phyloP scores from a whole-genome alignment of 2,113 vertebrate species.

The Sinocyclocheilus grahami region DNA sequence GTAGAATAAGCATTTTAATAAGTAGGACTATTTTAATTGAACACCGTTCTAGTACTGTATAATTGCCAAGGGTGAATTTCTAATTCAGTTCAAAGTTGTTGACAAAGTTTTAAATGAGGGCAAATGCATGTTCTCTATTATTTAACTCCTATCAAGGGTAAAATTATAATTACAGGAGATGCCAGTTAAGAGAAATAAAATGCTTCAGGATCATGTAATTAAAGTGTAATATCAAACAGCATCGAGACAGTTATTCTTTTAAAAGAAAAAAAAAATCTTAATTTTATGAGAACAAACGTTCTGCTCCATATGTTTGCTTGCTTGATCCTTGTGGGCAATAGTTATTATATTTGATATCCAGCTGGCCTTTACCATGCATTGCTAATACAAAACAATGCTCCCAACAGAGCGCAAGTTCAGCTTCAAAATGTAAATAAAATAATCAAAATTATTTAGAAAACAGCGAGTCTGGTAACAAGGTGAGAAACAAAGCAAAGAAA shows the following conservation, averaged over 20 bases:
- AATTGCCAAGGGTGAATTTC: neutral
- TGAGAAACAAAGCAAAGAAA: neutral
- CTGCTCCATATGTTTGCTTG: neutral
- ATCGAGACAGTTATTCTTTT: neutral
- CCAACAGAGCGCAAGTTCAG: no score
- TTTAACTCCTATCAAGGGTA: slow-evolving; percentile 22
- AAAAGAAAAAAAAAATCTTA: neutral
- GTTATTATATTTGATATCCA: neutral
- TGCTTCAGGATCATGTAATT: neutral
- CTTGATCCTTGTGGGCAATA: neutral
- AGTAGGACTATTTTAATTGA: slow-evolving; percentile 42
- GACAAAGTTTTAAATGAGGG: slow-evolving; percentile 31
- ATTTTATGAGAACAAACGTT: neutral
- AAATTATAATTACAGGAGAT: slow-evolving; percentile 28
- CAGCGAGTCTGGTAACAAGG: neutral
- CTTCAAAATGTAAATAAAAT: neutral
- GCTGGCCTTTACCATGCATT: slow-evolving; percentile 43
- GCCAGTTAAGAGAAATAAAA: neutral
- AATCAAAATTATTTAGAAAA: neutral
- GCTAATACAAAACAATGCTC: neutral
- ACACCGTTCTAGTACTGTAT: slow-evolving; percentile 43
- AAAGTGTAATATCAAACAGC: neutral
- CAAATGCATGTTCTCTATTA: slow-evolving; percentile 31
- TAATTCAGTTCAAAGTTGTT: slow-evolving; percentile 36
- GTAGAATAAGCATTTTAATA: slow-evolving; percentile 45